Conservation (phyloP, 1,140 invertebrate genomes). For the Anastrepha obliqua region DNA sequence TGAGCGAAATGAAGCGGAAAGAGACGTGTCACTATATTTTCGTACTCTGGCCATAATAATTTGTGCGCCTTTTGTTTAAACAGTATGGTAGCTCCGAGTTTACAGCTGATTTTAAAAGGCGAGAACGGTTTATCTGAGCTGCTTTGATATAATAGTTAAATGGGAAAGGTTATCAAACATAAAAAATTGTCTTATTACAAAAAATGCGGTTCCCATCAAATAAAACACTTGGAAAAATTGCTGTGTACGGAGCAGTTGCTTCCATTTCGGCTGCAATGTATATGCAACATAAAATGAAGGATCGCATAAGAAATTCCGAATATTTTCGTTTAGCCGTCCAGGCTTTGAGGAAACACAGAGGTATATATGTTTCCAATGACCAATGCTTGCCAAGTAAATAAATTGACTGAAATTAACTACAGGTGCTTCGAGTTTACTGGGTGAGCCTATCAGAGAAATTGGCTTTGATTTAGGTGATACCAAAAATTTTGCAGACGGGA, state of each 20-base stretch:
- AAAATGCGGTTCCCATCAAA: conserved; percentile 69
- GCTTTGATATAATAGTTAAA: too few species aligned
- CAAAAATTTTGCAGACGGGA: conserved; percentile 77
- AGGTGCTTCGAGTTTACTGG: conserved; percentile 77
- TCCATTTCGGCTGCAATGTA: conserved; percentile 75
- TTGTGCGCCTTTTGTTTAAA: too few species aligned
- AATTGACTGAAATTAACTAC: background rate
- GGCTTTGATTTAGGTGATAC: conserved; percentile 77
- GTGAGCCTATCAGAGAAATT: conserved; percentile 80
- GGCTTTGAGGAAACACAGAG: conserved; percentile 76
- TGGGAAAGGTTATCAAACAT: too few species aligned
- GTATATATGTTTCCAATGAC: conserved; percentile 52
- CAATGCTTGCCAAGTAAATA: too few species aligned
- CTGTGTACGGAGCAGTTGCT: conserved; percentile 75
- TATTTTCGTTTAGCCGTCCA: conserved; percentile 79
- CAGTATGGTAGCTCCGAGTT: background rate
- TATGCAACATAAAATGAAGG: conserved; percentile 74
- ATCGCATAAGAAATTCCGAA: conserved; percentile 75
- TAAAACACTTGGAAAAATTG: conserved; percentile 75
- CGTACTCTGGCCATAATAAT: too few species aligned
- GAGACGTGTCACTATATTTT: too few species aligned
- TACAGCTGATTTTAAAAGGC: background rate
- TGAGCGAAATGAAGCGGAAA: too few species aligned
- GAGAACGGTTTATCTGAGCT: background rate
- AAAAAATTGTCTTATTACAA: background rate